phyloP scores from a whole-genome alignment of 2,888 invertebrate genomes.

The Paralinhomoeus sp. region DNA sequence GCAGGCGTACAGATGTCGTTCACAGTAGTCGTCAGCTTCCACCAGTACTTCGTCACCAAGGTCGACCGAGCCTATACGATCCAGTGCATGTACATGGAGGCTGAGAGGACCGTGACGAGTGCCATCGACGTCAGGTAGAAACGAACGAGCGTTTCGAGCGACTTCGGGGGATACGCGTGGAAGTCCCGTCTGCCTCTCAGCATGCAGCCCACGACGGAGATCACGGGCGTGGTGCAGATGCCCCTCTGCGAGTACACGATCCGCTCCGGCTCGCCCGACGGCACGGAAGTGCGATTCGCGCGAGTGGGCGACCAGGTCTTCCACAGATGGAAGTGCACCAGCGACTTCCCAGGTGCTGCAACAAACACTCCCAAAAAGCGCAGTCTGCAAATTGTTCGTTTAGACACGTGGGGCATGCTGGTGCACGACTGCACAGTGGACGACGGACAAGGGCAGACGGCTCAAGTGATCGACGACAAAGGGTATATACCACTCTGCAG shows the following conservation, averaged over 20 bases:
- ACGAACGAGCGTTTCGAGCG: too few relatives aligned
- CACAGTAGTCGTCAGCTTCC: constrained; percentile 21
- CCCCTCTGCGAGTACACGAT: constrained; percentile 8
- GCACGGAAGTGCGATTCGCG: constrained; percentile 3
- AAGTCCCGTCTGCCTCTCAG: constrained; percentile 3
- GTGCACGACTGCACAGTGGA: constrained; percentile 20
- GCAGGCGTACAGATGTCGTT: constrained; percentile 20
- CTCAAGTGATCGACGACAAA: constrained; percentile 14
- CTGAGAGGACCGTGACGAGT: constrained; percentile 14
- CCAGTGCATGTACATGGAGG: constrained; percentile 18
- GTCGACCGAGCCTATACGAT: constrained; percentile 21
- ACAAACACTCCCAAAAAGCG: background rate
- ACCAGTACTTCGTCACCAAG: constrained; percentile 21
- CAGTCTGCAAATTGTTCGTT: constrained; percentile 1
- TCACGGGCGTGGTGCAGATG: constrained; percentile 4
- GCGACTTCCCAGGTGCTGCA: background rate
- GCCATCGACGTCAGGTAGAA: constrained; percentile 18
- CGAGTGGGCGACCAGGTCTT: constrained; percentile 6
- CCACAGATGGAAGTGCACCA: constrained; percentile 5
- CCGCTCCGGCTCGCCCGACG: constrained; percentile 2
- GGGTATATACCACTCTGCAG: constrained; percentile 10
- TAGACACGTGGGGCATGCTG: constrained; percentile 10
- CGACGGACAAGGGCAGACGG: constrained; percentile 16
- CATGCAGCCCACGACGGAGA: constrained; percentile 7
- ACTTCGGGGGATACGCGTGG: too few relatives aligned